Evolutionary conservation across 2,888 invertebrate genomes (phyloP).

Genomic region (Drosophila histrio): DNA sequence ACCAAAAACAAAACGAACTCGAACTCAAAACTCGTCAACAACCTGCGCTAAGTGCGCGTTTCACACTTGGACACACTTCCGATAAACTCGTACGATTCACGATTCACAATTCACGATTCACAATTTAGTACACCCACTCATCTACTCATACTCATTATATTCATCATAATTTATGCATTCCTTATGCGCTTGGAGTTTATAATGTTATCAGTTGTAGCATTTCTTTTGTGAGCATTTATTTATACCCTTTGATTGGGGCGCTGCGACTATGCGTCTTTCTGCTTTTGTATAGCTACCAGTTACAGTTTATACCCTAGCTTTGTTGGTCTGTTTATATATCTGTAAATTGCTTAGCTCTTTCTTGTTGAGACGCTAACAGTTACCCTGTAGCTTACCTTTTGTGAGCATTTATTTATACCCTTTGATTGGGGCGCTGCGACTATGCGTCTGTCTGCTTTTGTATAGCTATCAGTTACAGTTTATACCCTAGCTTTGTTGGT

Average conservation of each 20-base stretch:
- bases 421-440: no score
- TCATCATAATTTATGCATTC: constrained; percentile 58
- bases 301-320: neutral
- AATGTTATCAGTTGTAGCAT: constrained; percentile 17
- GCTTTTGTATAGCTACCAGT: no score
- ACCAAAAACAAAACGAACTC: constrained; percentile 29
- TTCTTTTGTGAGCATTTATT: neutral
- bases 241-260: no score
- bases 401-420: no score
- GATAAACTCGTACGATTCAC: constrained; percentile 38
- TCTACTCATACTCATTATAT: constrained; percentile 29
- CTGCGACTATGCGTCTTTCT: no score
- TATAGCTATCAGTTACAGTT: no score
- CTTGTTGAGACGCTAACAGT: no score
- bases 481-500: neutral
- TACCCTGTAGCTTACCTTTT: no score
- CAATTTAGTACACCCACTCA: neutral
- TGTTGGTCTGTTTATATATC: no score
- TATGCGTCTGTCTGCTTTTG: no score
- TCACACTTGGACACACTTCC: constrained; percentile 58
- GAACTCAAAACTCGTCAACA: constrained; percentile 39
- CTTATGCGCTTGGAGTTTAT: constrained; percentile 48
- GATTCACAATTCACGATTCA: constrained; percentile 1
- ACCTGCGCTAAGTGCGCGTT: constrained; percentile 54
- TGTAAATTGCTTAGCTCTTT: no score